phyloP scores from a whole-genome alignment of 2,797 vertebrate species.

The Falco columbarius region DNA sequence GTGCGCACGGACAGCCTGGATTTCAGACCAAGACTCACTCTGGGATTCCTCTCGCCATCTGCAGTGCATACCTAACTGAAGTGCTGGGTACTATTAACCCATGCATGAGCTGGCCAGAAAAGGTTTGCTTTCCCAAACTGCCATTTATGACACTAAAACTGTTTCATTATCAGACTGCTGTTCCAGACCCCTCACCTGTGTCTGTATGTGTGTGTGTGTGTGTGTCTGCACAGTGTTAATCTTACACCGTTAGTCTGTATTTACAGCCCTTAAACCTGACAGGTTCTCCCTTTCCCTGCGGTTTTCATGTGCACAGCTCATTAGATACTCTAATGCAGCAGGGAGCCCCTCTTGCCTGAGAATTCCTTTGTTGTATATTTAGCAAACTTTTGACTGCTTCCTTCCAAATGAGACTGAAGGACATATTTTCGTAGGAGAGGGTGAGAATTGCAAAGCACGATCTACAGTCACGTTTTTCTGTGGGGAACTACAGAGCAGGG shows the following conservation, averaged over 20 bases:
- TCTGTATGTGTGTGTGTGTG: not conserved
- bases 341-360: constrained; percentile 35
- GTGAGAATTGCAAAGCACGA: constrained; percentile 70
- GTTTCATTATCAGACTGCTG: not conserved
- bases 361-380: constrained; percentile 57
- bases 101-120: not conserved
- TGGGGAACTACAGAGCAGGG: constrained; percentile 68
- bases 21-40: not conserved
- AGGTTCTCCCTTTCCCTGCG: not conserved
- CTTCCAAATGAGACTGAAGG: constrained; percentile 39
- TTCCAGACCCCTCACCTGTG: not conserved
- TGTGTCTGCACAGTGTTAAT: not conserved
- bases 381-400: constrained; percentile 62
- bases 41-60: constrained; percentile 25
- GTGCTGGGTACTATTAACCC: not conserved
- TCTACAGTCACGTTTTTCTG: constrained; percentile 70
- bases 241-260: not conserved
- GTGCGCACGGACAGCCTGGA: not conserved
- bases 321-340: constrained; percentile 19
- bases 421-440: constrained; percentile 59
- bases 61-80: not conserved
- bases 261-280: not conserved
- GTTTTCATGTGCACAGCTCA: not conserved
- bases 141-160: not conserved
- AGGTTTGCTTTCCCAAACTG: not conserved